A percentile compares a stretch with the other conserved stretches of the same genome.
These are phyloP conservation scores for Corbicula japonica DNA, from an alignment of 2,888 invertebrate genomes.

Conservation along the genomic window DNA sequence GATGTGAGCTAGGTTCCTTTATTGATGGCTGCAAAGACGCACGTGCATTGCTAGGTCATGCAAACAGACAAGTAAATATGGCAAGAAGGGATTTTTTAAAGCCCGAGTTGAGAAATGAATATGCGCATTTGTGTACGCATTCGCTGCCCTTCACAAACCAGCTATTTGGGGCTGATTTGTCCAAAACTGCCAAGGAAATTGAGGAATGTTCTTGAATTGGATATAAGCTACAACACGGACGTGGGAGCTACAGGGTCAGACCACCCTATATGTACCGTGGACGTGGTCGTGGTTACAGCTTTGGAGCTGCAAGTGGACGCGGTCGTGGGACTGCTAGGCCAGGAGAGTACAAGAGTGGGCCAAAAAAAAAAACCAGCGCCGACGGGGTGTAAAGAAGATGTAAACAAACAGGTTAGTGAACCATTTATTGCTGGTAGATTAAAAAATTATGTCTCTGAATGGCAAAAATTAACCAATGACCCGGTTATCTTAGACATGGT, in stretches of 20 bases:
- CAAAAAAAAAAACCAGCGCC: slow-evolving; percentile 18
- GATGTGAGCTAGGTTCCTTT: background rate
- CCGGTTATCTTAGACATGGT: slow-evolving; percentile 21
- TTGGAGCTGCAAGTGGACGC: slow-evolving; percentile 9
- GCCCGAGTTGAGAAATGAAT: slow-evolving; percentile 39
- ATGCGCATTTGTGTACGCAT: slow-evolving; percentile 44
- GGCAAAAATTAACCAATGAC: slow-evolving; percentile 19
- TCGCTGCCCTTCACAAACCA: slow-evolving; percentile 28
- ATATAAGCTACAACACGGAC: slow-evolving; percentile 33
- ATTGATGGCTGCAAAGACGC: slow-evolving; percentile 32
- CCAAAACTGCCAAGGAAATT: slow-evolving; percentile 53
- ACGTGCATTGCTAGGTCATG: slow-evolving; percentile 31
- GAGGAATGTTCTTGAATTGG: slow-evolving; percentile 46
- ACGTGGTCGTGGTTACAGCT: slow-evolving; percentile 6
- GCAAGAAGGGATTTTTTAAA: slow-evolving; percentile 36
- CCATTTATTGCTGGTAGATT: slow-evolving; percentile 16
- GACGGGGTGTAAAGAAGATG: slow-evolving; percentile 18
- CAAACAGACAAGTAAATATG: slow-evolving; percentile 30
- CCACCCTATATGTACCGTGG: background rate
- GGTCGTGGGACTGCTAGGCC: slow-evolving; percentile 17
- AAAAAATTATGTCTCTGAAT: slow-evolving; percentile 19
- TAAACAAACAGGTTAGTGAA: slow-evolving; percentile 11
- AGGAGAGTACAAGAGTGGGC: background rate
- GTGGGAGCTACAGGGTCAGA: slow-evolving; percentile 11
- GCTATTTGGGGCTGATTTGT: slow-evolving; percentile 52